These are phyloP conservation scores for Periophthalmus modestus DNA, from an alignment of 2,113 vertebrate species.

Conservation along the genomic window DNA sequence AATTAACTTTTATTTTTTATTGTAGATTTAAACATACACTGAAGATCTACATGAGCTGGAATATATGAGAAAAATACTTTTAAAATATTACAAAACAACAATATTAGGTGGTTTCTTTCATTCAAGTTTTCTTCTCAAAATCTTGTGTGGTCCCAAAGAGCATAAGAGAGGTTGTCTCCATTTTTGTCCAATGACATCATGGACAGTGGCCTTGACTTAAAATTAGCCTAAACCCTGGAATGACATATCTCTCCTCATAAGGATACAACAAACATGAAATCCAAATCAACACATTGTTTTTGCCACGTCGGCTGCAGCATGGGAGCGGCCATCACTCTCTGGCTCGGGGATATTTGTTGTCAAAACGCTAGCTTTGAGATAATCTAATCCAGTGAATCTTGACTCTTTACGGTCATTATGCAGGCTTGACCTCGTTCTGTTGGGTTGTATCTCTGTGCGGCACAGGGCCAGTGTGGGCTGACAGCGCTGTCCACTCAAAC, in stretches of 20 bases:
- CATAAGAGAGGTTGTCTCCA: conserved; percentile 69
- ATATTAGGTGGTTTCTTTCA: conserved; percentile 12
- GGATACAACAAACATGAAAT: conserved; percentile 70
- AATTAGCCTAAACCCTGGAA: conserved; percentile 74
- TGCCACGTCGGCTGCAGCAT: conserved; percentile 73
- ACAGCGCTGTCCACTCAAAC: conserved; percentile 62
- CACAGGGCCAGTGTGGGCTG: conserved; percentile 47
- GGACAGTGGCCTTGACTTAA: conserved; percentile 61
- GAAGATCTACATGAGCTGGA: conserved; percentile 16
- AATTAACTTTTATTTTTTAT: no score
- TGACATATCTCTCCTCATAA: conserved; percentile 72
- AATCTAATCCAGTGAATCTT: conserved; percentile 73
- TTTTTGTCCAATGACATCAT: conserved; percentile 67
- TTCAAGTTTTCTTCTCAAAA: conserved; percentile 53
- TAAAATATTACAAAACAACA: background rate
- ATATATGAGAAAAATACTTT: background rate
- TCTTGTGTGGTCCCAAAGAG: conserved; percentile 53
- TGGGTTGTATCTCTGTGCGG: conserved; percentile 62
- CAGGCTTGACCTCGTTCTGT: conserved; percentile 80
- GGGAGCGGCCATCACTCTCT: conserved; percentile 72
- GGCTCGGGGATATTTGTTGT: conserved; percentile 78
- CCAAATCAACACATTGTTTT: conserved; percentile 79
- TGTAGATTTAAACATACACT: no score
- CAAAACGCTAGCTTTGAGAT: conserved; percentile 71
- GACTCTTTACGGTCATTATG: conserved; percentile 77